Conservation (phyloP, 1,140 invertebrate species). For the Hypsibius dujardini region DNA sequence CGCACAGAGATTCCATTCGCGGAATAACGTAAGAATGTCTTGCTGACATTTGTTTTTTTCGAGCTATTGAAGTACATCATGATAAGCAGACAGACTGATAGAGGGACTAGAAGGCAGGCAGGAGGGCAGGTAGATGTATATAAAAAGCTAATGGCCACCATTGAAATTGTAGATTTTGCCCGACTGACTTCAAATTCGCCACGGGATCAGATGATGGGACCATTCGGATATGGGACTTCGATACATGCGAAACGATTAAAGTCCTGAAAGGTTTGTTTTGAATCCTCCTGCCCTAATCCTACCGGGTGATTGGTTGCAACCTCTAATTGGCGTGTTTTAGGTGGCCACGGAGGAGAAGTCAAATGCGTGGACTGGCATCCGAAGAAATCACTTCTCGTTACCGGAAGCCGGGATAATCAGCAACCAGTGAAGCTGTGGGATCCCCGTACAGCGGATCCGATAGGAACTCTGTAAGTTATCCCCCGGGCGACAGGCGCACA, state of each 20-base stretch:
- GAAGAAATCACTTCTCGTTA: constrained; percentile 82
- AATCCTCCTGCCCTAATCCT: too few relatives aligned
- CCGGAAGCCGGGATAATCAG: constrained; percentile 97
- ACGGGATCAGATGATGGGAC: constrained; percentile 98
- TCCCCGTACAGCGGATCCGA: constrained; percentile 68
- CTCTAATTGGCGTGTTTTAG: constrained; percentile 29
- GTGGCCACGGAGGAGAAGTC: constrained; percentile 97
- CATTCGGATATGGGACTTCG: constrained; percentile 94
- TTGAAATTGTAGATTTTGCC: constrained; percentile 68
- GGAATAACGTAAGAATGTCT: constrained; percentile 59
- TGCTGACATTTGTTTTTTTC: too few relatives aligned
- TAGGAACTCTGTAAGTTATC: constrained; percentile 41
- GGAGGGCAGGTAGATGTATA: too few relatives aligned
- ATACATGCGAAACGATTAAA: constrained; percentile 83
- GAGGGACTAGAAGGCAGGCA: too few relatives aligned
- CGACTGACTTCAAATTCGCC: constrained; percentile 92
- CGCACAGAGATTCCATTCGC: constrained; percentile 95
- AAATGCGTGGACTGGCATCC: constrained; percentile 99
- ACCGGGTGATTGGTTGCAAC: too few relatives aligned
- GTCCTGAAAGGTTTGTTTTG: constrained; percentile 46
- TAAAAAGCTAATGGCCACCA: too few relatives aligned
- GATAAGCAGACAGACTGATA: too few relatives aligned
- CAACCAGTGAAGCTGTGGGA: constrained; percentile 99
- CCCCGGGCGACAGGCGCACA: not conserved
- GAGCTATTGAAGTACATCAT: too few relatives aligned